Base-by-base conservation (phyloP, 64 coral and sea anemone genomes). In the Cladopsammia gracilis region DNA sequence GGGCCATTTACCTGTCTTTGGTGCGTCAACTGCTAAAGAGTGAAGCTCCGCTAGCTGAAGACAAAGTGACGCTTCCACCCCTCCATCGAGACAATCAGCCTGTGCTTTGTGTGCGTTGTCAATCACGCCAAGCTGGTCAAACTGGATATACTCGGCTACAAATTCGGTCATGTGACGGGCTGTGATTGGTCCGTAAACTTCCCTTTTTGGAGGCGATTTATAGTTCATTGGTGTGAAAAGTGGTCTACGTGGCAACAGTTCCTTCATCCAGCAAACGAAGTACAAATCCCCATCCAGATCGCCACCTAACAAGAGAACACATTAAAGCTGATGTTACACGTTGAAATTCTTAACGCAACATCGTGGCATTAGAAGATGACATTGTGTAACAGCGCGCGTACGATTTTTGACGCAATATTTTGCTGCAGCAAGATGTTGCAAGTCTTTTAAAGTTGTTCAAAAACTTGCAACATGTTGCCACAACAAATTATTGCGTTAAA, bases 91-190 rank as follows among this genome's bases (percentile, higher is more conserved):
- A 48, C 7, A 57, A 72, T 99, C 98, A 4, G 98, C 98, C 25
- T 96, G 98, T 2, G 98, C 98, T 56, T 99, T 99, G 66, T 99
- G 98, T 3, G 98, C 91, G 62, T 99, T 99, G 64, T 99, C 98
- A 73, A 99, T 99, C 56, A 96, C 86, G 5, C 98, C 98, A 24
- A 99, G 91, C 76, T 96, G 94, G 70, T 99, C 98, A 58, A 78
- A 85, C 66, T 72, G 77, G 14, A 99, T 99, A 12, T 99, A 99
- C 23, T 99, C 98, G 5, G 90, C 80, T 7, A 99, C 89, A 86
- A 96, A 99, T 2, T 78, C 57, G n/a, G 95, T 96, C 98, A 99
- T 99, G 51, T 99, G 48, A 48, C 57, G 25, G 44, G 92, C 62
- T 26, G 91, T 96, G 82, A 99, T 96, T 79, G 79, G 46, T 44